Evolutionary conservation across 2,113 vertebrate genomes (phyloP).

Genomic region (Aegotheles bennettii): DNA sequence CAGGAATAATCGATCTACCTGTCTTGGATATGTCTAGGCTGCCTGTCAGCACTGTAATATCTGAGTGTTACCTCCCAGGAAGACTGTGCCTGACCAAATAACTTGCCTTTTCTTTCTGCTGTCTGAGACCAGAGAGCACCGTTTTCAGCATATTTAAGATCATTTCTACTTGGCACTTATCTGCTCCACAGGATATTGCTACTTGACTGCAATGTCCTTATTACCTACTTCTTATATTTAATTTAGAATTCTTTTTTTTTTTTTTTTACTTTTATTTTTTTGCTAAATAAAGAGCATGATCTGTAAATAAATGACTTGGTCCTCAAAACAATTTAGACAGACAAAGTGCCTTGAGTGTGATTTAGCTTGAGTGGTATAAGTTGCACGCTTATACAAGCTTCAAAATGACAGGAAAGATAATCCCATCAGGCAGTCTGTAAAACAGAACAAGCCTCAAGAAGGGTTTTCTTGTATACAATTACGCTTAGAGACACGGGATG

Average conservation of each 20-base stretch:
- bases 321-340: constrained; percentile 21
- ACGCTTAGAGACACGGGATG: background rate
- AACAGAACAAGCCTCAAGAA: constrained; percentile 6
- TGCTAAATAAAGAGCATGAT: background rate
- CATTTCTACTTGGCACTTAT: background rate
- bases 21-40: constrained; percentile 25
- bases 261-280: background rate
- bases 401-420: constrained; percentile 54
- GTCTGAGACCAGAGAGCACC: background rate
- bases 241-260: background rate
- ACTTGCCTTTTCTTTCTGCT: constrained; percentile 40
- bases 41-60: constrained; percentile 28
- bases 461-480: constrained; percentile 27
- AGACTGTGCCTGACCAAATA: constrained; percentile 32
- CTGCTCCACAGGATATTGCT: constrained; percentile 14
- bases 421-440: constrained; percentile 36
- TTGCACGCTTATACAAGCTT: background rate
- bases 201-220: background rate
- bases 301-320: background rate
- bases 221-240: background rate
- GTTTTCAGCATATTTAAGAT: constrained; percentile 20
- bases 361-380: constrained; percentile 38
- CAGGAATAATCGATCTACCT: constrained; percentile 54
- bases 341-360: constrained; percentile 22
- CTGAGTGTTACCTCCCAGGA: background rate